Evolutionary conservation across 35 echinoderm and acorn worm genomes (phyloP), one percentile per base, ranked within the genome.

Genomic region (Lytechinus variegatus): DNA sequence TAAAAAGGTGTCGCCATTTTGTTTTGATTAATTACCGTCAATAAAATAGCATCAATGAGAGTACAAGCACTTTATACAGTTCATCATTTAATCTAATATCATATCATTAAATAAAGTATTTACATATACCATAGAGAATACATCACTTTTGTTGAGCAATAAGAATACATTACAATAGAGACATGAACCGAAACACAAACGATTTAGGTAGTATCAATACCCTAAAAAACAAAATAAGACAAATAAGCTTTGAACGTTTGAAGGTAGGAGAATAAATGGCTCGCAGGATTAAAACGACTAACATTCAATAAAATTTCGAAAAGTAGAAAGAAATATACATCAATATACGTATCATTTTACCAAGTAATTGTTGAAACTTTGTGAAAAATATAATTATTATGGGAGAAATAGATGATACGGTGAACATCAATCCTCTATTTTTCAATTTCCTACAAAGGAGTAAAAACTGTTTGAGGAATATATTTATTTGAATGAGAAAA

Each of bases 61-160:
- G 66, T 79, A 79, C 66, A 79, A 79, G 66, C 66, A 79, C 19
- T 79, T 79, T 79, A 79, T 79, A 79, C 66, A 79, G n/a, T 79
- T 79, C 66, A 79, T 79, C 66, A 24, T 24, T 79, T 27, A 79
- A 24, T 24, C 66, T 79, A n/a, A 79, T 24, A 24, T 79, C 66
- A 79, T 79, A 79, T 79, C 66, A 79, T 79, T 79, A 79, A 79
- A 79, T 79, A 79, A 79, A 79, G 24, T 79, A 79, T 79, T 79
- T 79, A 79, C 66, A 79, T 79, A 79, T 79, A 79, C 66, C 66
- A 79, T 79, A 79, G 66, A 79, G 14, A 79, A 79, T 79, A 79
- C 66, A 79, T 79, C 66, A 79, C n/a, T 79, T n/a, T 79, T 24
- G 66, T 79, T 79, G 12, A 79, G 66, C 66, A 79, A 79, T 79